Evolutionary conservation across 2,888 invertebrate genomes (phyloP), one percentile per base, ranked within the genome.

Genomic region (Mesochorus sp.): DNA sequence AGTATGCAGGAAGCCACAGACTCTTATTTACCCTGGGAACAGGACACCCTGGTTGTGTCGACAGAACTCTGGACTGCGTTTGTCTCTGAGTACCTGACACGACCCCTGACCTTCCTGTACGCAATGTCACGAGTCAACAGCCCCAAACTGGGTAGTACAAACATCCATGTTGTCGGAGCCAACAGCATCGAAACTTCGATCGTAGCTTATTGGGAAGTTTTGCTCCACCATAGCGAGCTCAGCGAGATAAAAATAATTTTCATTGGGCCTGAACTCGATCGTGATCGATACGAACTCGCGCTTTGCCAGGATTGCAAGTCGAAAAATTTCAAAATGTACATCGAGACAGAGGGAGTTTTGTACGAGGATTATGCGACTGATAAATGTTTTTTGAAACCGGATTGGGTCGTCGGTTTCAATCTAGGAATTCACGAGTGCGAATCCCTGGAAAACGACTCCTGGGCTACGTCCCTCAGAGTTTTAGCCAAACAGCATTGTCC

Each of bases 161-260:
- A 81, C n/a, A 67, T 91, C 39, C 91, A 91, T 71, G 74, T 91
- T 10, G 85, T 91, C 73, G 91, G 89, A 10, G 88, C 90, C 0
- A 88, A 87, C 74, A 70, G 81, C 14, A 81, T 86, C 14, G 91
- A 91, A 77, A 72, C 85, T 1, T 76, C 82, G n/a, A 83, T 85
- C 68, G 68, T 86, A 12, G 80, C 82, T 62, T 76, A 84, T 59
- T 91, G 90, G 88, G 90, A 91, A 81, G 84, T 86, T 34, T 53
- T 91, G 3, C 83, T 90, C 2, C 90, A 91, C 79, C 88, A 88
- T 19, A 19, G n/a, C n/a, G 28, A 55, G 1, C 19, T 39, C 2
- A 1, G 21, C 2, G 19, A 51, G 1, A 17, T 70, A 0, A 37
- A 12, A 3, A 28, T 70, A n/a, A 19, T 59, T 4, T 19, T 59